Evolutionary conservation across 2,797 vertebrate genomes (phyloP).

Genomic region (Protonibea diacanthus): DNA sequence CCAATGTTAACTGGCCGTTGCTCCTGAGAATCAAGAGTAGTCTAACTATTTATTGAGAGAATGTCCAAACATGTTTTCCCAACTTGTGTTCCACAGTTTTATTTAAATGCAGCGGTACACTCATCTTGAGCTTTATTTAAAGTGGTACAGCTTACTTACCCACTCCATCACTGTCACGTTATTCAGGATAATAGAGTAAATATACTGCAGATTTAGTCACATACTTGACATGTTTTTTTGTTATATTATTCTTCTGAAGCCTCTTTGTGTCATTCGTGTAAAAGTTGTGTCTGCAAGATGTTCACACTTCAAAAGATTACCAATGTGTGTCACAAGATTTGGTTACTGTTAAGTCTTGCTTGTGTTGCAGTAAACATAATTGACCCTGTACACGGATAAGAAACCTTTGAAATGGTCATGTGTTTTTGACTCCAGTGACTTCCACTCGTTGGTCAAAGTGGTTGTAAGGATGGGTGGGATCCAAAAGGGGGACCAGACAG

Average conservation of each 20-base stretch:
- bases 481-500: background rate
- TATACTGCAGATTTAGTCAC: background rate
- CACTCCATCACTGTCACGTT: background rate
- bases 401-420: background rate
- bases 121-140: conserved; percentile 27
- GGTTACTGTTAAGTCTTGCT: background rate
- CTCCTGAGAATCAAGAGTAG: conserved; percentile 19
- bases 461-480: background rate
- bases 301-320: background rate
- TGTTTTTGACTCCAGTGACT: conserved; percentile 3
- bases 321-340: conserved; percentile 1
- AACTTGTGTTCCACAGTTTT: conserved; percentile 22
- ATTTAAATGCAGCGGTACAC: conserved; percentile 30
- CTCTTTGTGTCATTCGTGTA: conserved; percentile 21
- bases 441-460: background rate
- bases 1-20: conserved; percentile 7
- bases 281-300: background rate
- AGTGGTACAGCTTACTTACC: conserved; percentile 9
- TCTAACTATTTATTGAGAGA: conserved; percentile 43
- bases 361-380: background rate
- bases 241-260: background rate
- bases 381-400: background rate
- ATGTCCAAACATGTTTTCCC: conserved; percentile 10
- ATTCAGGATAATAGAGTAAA: background rate
- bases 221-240: conserved; percentile 1